Conservation (phyloP, 1,140 invertebrate species). For the Drosophila sucinea region DNA sequence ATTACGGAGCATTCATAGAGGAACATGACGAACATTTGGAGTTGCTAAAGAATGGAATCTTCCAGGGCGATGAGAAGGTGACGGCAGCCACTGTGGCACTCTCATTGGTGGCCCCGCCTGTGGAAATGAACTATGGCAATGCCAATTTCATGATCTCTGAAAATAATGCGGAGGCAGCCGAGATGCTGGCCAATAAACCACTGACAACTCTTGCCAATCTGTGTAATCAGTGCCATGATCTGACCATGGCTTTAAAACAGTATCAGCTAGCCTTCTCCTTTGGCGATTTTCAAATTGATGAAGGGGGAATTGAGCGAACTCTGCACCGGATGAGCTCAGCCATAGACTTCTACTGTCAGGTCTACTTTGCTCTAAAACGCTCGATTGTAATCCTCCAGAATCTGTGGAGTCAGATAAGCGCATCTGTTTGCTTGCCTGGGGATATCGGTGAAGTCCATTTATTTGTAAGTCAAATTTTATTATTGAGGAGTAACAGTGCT, state of each 20-base stretch:
- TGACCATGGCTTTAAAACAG: slow-evolving; percentile 88
- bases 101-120: slow-evolving; percentile 40
- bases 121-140: slow-evolving; percentile 48
- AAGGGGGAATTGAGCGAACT: slow-evolving; percentile 25
- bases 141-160: slow-evolving; percentile 1
- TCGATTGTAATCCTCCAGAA: slow-evolving; percentile 60
- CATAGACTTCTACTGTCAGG: slow-evolving; percentile 74
- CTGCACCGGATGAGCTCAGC: slow-evolving; percentile 64
- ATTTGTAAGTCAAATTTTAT: slow-evolving; percentile 41
- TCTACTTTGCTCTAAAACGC: slow-evolving; percentile 69
- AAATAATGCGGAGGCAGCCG: slow-evolving; percentile 88
- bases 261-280: slow-evolving; percentile 50
- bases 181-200: slow-evolving; percentile 92
- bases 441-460: slow-evolving; percentile 49
- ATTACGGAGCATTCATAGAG: slow-evolving; percentile 71
- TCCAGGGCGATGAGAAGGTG: background rate
- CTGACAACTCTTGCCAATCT: slow-evolving; percentile 91
- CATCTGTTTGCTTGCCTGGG: slow-evolving; percentile 26
- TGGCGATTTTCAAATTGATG: slow-evolving; percentile 31
- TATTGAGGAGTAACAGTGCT: too few relatives aligned
- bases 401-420: slow-evolving; percentile 65
- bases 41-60: slow-evolving; percentile 28
- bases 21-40: slow-evolving; percentile 58
- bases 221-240: slow-evolving; percentile 89
- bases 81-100: background rate